These are phyloP conservation scores for Tragelaphus scriptus DNA, from an alignment of 2,113 vertebrate genomes.

Conservation along the genomic window DNA sequence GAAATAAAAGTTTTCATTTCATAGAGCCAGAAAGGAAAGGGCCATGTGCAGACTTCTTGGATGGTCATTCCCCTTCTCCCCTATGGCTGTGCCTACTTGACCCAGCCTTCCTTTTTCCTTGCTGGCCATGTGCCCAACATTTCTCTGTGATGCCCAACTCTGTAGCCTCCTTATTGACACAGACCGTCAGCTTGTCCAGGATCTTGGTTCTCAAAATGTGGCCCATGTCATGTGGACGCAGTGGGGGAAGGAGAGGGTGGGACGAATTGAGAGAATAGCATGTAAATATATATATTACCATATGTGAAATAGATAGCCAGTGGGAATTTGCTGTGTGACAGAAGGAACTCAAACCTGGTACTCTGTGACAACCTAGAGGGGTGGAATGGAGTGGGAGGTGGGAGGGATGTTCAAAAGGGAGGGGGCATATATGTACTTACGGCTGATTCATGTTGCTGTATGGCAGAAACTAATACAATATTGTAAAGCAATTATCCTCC, in stretches of 20 bases:
- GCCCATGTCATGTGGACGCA: background rate
- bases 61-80: background rate
- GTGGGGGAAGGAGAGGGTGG: background rate
- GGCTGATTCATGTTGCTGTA: background rate
- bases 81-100: background rate
- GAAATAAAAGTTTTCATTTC: background rate
- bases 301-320: background rate
- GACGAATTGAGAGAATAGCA: background rate
- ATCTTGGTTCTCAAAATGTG: background rate
- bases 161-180: background rate
- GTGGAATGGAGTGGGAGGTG: background rate
- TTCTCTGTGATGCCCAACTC: background rate
- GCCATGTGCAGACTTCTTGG: accelerated
- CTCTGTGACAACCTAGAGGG: background rate
- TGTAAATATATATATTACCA: background rate
- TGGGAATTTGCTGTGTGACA: background rate
- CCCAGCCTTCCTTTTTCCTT: background rate
- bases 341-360: background rate
- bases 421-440: background rate
- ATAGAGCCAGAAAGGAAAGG: background rate
- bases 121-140: background rate
- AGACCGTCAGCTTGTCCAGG: background rate
- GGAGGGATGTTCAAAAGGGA: background rate
- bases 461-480: background rate
- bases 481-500: background rate